Evolutionary conservation across 2,888 invertebrate species (phyloP).

Genomic region (Leucozona laternaria): DNA sequence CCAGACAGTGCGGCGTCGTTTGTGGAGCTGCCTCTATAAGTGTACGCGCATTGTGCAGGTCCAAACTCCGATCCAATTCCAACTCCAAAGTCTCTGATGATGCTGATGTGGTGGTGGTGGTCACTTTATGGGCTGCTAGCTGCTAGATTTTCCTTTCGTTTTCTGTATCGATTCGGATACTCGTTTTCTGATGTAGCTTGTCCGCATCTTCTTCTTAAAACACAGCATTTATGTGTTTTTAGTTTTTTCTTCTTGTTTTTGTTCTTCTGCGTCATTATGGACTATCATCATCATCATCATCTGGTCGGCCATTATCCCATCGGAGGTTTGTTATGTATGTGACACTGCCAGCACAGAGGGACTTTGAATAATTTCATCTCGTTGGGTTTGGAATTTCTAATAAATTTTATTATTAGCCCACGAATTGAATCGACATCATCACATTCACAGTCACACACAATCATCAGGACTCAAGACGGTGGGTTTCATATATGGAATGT

Average conservation of each 20-base stretch:
- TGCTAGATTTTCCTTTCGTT: conserved; percentile 73
- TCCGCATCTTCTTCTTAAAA: conserved; percentile 30
- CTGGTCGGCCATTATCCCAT: conserved; percentile 70
- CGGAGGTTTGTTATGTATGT: conserved; percentile 61
- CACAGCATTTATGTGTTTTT: conserved; percentile 46
- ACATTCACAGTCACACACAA: not conserved
- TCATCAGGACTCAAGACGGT: not conserved
- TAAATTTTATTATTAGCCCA: conserved; percentile 63
- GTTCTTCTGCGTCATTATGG: conserved; percentile 53
- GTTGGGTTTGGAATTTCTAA: conserved; percentile 65
- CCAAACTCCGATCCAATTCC: conserved; percentile 49
- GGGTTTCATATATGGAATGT: conserved; percentile 23
- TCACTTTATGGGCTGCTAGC: conserved; percentile 65
- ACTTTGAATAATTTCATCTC: conserved; percentile 72
- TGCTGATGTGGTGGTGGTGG: conserved; percentile 24
- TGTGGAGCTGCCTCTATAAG: conserved; percentile 55
- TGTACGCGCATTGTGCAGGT: conserved; percentile 64
- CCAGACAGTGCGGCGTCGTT: conserved; percentile 75
- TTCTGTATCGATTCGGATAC: conserved; percentile 54
- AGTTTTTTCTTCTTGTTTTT: conserved; percentile 6
- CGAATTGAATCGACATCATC: conserved; percentile 33
- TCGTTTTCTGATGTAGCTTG: conserved; percentile 28
- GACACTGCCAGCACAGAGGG: conserved; percentile 54
- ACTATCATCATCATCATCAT: conserved; percentile 69
- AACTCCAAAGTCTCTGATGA: not conserved